Base-by-base conservation (phyloP, 2,888 invertebrate genomes). In the Cepaea hortensis region DNA sequence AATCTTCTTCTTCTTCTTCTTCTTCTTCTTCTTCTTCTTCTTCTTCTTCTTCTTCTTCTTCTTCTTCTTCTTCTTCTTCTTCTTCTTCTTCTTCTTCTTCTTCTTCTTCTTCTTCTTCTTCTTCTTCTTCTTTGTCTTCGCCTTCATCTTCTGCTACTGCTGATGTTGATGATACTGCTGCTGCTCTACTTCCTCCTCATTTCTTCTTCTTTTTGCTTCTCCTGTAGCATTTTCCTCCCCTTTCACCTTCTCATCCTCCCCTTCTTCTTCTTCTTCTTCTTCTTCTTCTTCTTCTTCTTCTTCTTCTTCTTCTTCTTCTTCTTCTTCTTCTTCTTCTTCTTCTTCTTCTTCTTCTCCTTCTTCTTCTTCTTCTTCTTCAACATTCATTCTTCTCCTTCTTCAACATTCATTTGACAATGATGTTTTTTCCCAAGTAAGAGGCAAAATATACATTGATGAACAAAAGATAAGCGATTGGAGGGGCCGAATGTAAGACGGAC, bases 311-410 rank as follows among this genome's bases (percentile, higher is more conserved):
- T 50, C 68, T 68, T 55, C 48, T 84, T 68, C 55, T n/a, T 20
- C 35, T 50, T 20, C 23, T 61, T 4, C 77, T 23, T 55, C 80
- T 62, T 61, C 15, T 55, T 72, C 65, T 72, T 70, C 55, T 23
- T 46, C 61, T 61, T 62, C 68, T 65, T 50, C 76, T 68, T 61
- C 68, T 73, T 73, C 62, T 65, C 65, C 35, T 73, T 76, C 76
- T 65, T 61, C 65, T 55, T 20, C 62, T 68, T 75, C 18, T 35
- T 62, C 62, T 18, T 77, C n/a, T 13, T 70, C 65, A 6, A 6
- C 79, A 50, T 65, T 23, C 0, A 48, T 9, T 55, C 73, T 68
- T 68, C 5, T 68, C 13, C 18, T 18, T 18, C 68, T 68, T 11
- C 18, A 4, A 35, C 35, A 35, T 35, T 35, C 35, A 35, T 35